Evolutionary conservation across 2,113 vertebrate species (phyloP).

Genomic region (Salminus brasiliensis): DNA sequence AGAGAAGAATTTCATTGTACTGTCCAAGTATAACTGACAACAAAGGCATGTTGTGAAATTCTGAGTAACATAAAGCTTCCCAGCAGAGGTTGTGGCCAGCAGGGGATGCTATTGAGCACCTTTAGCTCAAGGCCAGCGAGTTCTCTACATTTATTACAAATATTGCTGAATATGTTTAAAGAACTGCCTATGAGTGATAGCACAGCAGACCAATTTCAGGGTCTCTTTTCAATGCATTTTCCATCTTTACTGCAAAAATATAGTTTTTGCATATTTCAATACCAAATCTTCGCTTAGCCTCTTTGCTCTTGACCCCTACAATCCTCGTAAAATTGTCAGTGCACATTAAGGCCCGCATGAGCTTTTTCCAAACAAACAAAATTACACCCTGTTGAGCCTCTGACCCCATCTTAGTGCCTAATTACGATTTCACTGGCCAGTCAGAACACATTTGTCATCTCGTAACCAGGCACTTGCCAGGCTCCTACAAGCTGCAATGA

Average conservation of each 20-base stretch:
- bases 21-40: no score
- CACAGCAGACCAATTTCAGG: not conserved
- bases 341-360: slow-evolving; percentile 9
- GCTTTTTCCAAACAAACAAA: slow-evolving; percentile 50
- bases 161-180: not conserved
- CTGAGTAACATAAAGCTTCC: not conserved
- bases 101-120: not conserved
- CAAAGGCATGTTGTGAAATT: no score
- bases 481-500: slow-evolving; percentile 55
- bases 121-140: not conserved
- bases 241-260: not conserved
- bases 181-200: not conserved
- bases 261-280: not conserved
- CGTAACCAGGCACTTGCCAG: slow-evolving; percentile 63
- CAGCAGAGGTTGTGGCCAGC: not conserved
- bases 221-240: not conserved
- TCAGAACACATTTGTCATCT: slow-evolving; percentile 69
- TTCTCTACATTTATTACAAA: not conserved
- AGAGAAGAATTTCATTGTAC: no score
- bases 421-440: slow-evolving; percentile 50
- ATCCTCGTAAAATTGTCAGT: slow-evolving; percentile 29
- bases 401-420: slow-evolving; percentile 47
- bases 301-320: not conserved
- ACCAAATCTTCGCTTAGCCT: not conserved
- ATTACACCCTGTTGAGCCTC: slow-evolving; percentile 38